Percentiles rank a stretch among this genome's conserved stretches.
phyloP scores from a whole-genome alignment of 2,113 vertebrate species.

The Gasterosteus aculeatus region DNA sequence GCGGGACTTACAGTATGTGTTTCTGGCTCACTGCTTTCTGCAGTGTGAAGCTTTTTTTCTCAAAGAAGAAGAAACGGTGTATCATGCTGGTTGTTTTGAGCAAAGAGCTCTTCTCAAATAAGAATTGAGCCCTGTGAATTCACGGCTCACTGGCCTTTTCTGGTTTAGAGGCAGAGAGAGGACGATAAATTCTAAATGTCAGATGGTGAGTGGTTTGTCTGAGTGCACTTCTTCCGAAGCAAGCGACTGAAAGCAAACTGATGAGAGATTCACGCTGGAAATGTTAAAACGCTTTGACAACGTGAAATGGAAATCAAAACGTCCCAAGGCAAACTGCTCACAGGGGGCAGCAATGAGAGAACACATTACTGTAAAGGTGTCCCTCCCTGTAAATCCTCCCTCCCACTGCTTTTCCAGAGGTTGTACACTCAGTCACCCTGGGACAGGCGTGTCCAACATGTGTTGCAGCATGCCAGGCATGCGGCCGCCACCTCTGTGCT shows the following conservation, averaged over 20 bases:
- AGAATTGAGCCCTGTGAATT: constrained; percentile 25
- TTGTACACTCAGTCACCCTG: constrained; percentile 7
- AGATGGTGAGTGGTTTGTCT: constrained; percentile 46
- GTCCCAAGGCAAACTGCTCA: constrained; percentile 37
- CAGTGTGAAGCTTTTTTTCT: neutral
- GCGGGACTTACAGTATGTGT: neutral
- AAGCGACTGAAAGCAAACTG: constrained; percentile 29
- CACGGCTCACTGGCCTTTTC: constrained; percentile 32
- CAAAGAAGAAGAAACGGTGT: neutral
- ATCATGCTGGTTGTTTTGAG: constrained; percentile 9
- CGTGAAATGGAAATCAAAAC: constrained; percentile 57
- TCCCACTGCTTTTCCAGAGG: constrained; percentile 8
- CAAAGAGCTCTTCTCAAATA: constrained; percentile 9
- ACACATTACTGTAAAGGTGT: constrained; percentile 5
- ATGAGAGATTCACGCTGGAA: constrained; percentile 41
- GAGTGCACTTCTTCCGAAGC: constrained; percentile 45
- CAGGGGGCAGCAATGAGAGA: constrained; percentile 3
- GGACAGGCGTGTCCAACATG: constrained; percentile 45
- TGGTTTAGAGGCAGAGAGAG: constrained; percentile 28
- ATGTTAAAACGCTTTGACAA: constrained; percentile 49
- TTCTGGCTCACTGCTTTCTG: neutral
- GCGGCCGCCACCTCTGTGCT: constrained; percentile 45
- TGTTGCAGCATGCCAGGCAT: constrained; percentile 57
- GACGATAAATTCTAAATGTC: constrained; percentile 55
- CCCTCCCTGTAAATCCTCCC: constrained; percentile 21